Evolutionary conservation across 1,140 invertebrate species (phyloP).

Genomic region (Drosophila ananassae): DNA sequence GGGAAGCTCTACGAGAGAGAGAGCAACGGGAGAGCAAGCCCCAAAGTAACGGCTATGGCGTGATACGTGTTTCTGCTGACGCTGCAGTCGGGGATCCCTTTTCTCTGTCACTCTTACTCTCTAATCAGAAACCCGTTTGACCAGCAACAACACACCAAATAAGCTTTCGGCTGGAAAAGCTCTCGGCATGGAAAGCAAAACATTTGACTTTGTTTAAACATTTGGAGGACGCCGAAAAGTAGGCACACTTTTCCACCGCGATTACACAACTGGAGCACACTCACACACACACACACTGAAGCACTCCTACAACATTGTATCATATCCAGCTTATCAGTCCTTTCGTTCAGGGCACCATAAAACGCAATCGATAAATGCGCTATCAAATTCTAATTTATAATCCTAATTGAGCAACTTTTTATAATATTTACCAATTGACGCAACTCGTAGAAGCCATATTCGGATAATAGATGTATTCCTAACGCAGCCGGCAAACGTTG

Average conservation of each 20-base stretch:
- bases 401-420: constrained; percentile 13
- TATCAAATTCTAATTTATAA: constrained; percentile 17
- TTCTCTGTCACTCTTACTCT: constrained; percentile 17
- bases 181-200: constrained; percentile 12
- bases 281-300: constrained; percentile 1
- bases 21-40: constrained; percentile 8
- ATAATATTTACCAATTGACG: constrained; percentile 37
- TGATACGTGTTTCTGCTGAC: constrained; percentile 47
- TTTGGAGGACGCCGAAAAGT: constrained; percentile 29
- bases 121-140: constrained; percentile 63
- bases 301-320: constrained; percentile 2
- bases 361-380: constrained; percentile 22
- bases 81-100: constrained; percentile 38
- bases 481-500: constrained; percentile 35
- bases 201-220: constrained; percentile 31
- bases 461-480: constrained; percentile 12
- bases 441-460: constrained; percentile 5
- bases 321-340: constrained; percentile 26
- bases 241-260: constrained; percentile 12
- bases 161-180: constrained; percentile 72
- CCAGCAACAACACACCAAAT: constrained; percentile 27
- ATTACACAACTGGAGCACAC: constrained; percentile 39
- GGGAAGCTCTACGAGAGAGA: neutral
- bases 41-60: constrained; percentile 70
- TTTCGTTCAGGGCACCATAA: neutral